Conservation (phyloP, 1,140 invertebrate species). For the Helicoverpa armigera region DNA sequence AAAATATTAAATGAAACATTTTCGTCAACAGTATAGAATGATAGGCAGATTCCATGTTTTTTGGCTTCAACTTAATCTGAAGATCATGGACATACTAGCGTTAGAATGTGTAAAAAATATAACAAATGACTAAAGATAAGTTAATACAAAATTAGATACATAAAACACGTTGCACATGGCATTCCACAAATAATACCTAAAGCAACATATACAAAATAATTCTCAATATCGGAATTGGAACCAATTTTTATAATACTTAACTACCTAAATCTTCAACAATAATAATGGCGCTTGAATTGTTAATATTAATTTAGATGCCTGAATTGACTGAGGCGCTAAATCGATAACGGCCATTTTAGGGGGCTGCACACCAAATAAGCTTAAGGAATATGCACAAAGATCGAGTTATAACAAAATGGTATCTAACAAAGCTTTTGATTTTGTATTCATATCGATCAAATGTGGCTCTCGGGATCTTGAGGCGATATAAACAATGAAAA, state of each 20-base stretch:
- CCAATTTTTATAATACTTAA: conserved; percentile 34
- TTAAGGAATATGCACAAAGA: neutral
- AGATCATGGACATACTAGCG: neutral
- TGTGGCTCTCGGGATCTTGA: no score
- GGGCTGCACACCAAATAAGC: conserved; percentile 2
- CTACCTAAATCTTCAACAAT: conserved; percentile 39
- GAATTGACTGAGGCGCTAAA: conserved; percentile 4
- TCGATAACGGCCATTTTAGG: neutral
- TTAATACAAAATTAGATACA: neutral
- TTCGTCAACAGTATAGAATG: no score
- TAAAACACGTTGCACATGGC: neutral
- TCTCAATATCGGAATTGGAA: neutral
- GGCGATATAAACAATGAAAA: neutral
- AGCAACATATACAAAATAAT: conserved; percentile 29
- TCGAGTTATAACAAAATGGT: neutral
- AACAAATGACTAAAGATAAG: neutral
- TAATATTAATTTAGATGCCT: conserved; percentile 23
- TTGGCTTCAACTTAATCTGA: no score
- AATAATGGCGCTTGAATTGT: conserved; percentile 15
- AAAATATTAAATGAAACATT: no score
- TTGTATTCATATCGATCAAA: neutral
- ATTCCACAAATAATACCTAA: conserved; percentile 24
- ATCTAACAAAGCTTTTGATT: neutral
- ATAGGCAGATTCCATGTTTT: no score
- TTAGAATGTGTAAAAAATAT: neutral